These are phyloP conservation scores for Sebastes flavidus DNA, from an alignment of 2,797 vertebrate genomes.

Conservation along the genomic window DNA sequence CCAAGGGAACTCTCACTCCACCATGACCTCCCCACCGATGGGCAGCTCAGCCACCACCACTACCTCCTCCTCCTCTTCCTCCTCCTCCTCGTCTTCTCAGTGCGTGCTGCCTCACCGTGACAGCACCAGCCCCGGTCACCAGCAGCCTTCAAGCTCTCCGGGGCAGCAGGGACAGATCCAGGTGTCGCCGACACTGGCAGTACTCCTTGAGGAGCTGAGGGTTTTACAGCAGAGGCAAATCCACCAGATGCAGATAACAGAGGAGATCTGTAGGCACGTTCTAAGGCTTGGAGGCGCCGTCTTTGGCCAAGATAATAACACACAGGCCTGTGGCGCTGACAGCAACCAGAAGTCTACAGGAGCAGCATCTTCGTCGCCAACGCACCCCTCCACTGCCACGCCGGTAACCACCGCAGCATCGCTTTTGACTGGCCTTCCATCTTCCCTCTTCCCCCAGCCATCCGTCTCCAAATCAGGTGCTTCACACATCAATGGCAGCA, in stretches of 20 bases:
- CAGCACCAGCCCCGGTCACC: slow-evolving; percentile 84
- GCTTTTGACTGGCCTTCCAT: slow-evolving; percentile 72
- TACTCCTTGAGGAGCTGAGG: slow-evolving; percentile 91
- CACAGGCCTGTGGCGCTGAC: slow-evolving; percentile 56
- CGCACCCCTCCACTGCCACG: slow-evolving; percentile 74
- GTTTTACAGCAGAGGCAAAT: slow-evolving; percentile 93
- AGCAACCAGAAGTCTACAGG: slow-evolving; percentile 71
- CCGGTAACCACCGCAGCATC: slow-evolving; percentile 65
- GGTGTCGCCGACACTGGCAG: slow-evolving; percentile 83
- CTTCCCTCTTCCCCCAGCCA: slow-evolving; percentile 76
- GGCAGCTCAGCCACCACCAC: slow-evolving; percentile 82
- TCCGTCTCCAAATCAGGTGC: slow-evolving; percentile 71
- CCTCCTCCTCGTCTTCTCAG: slow-evolving; percentile 73
- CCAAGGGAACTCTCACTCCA: slow-evolving; percentile 77
- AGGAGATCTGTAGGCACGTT: slow-evolving; percentile 93
- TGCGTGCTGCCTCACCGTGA: slow-evolving; percentile 75
- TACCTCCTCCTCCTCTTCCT: slow-evolving; percentile 81
- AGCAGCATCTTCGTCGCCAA: slow-evolving; percentile 75
- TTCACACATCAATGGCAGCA: slow-evolving; percentile 64
- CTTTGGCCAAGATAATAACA: slow-evolving; percentile 70
- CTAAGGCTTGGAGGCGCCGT: slow-evolving; percentile 86
- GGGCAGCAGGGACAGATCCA: slow-evolving; percentile 74
- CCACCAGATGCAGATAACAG: slow-evolving; percentile 96
- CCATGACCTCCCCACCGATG: slow-evolving; percentile 83
- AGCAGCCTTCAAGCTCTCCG: slow-evolving; percentile 72